Conservation (phyloP, 2,888 invertebrate species). For the Tipula confusa region DNA sequence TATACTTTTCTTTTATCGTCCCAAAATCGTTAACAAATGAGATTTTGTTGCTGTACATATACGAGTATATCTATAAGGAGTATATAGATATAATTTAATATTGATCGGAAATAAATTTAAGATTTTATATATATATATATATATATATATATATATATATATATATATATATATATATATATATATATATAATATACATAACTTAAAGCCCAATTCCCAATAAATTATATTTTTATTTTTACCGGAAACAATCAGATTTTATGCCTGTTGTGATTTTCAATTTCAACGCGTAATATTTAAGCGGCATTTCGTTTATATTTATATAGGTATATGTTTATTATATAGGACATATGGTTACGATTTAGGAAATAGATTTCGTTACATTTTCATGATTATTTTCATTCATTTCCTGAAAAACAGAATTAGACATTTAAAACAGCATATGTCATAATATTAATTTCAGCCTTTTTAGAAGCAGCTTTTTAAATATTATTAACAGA, state of each 20-base stretch:
- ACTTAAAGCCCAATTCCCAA: too few relatives aligned
- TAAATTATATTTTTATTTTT: background rate
- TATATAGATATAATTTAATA: background rate
- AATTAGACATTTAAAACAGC: background rate
- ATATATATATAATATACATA: too few relatives aligned
- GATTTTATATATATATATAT: background rate
- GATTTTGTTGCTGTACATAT: background rate
- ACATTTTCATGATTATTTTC: background rate
- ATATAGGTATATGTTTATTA: background rate
- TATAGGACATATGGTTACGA: background rate
- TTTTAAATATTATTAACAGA: too few relatives aligned
- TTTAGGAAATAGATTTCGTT: slow-evolving; percentile 10
- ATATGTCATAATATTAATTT: too few relatives aligned
- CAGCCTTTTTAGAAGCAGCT: too few relatives aligned
- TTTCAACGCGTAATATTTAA: slow-evolving; percentile 5
- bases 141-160: too few relatives aligned
- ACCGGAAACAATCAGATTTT: background rate
- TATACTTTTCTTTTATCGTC: background rate
- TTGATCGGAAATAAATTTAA: background rate
- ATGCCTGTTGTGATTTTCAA: slow-evolving; percentile 12
- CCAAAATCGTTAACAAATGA: too few relatives aligned
- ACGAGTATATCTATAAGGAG: too few relatives aligned
- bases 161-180: too few relatives aligned
- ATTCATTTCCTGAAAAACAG: background rate
- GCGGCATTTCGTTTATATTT: background rate